Conservation (phyloP, 1,140 invertebrate genomes). For the Ctenoplectra terminalis region DNA sequence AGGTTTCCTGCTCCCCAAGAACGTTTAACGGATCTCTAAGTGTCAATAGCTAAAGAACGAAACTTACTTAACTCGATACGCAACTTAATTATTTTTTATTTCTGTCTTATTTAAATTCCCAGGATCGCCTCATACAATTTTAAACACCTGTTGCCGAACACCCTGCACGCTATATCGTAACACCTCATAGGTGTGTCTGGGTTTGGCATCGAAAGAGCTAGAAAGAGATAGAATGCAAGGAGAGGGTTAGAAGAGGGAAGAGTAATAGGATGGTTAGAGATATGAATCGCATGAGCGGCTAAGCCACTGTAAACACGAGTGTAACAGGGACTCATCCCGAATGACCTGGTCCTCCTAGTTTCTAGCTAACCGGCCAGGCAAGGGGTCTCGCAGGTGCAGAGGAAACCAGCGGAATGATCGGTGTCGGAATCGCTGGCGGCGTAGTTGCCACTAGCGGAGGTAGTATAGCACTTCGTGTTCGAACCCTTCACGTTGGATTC, state of each 20-base stretch:
- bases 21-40: too few relatives aligned
- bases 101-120: too few relatives aligned
- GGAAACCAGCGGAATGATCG: slow-evolving; percentile 29
- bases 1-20: too few relatives aligned
- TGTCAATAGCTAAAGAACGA: too few relatives aligned
- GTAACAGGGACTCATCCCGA: slow-evolving; percentile 79
- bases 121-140: too few relatives aligned
- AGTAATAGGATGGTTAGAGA: slow-evolving; percentile 61
- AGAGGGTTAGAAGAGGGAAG: not conserved
- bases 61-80: too few relatives aligned
- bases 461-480: slow-evolving; percentile 25
- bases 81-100: too few relatives aligned
- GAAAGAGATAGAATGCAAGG: not conserved
- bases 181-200: not conserved
- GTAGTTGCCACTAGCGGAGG: slow-evolving; percentile 21
- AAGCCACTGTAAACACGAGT: slow-evolving; percentile 81
- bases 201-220: not conserved
- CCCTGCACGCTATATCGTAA: too few relatives aligned
- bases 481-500: slow-evolving; percentile 40
- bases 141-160: too few relatives aligned
- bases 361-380: slow-evolving; percentile 27
- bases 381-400: slow-evolving; percentile 21
- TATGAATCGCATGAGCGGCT: slow-evolving; percentile 76
- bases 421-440: slow-evolving; percentile 19
- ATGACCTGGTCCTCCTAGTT: slow-evolving; percentile 53